These are phyloP conservation scores for Tetragnatha versicolor DNA, from an alignment of 1,140 invertebrate species.

Conservation along the genomic window DNA sequence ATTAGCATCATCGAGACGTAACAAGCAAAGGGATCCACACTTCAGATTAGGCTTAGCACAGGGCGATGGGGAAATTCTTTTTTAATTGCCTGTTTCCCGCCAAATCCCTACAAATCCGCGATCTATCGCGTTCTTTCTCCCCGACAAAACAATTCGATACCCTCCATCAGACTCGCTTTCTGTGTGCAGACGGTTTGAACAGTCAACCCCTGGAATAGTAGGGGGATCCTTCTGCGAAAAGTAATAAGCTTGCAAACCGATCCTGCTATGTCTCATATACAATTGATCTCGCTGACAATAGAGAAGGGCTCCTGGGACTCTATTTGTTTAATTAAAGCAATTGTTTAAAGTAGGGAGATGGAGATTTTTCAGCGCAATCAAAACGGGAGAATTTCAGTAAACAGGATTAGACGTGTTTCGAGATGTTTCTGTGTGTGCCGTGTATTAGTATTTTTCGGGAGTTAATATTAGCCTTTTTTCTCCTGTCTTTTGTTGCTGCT, in stretches of 20 bases:
- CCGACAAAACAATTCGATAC: constrained; percentile 43
- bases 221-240: background rate
- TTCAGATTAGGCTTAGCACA: constrained; percentile 30
- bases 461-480: constrained; percentile 20
- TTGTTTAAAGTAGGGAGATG: constrained; percentile 32
- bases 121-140: constrained; percentile 5
- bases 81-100: constrained; percentile 41
- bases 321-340: constrained; percentile 54
- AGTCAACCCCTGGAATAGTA: constrained; percentile 30
- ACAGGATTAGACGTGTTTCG: constrained; percentile 31
- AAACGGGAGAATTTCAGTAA: constrained; percentile 25
- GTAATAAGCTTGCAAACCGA: constrained; percentile 47
- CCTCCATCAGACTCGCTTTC: constrained; percentile 24
- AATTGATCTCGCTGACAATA: constrained; percentile 19
- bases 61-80: constrained; percentile 15
- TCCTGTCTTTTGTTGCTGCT: too few species aligned
- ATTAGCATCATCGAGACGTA: too few species aligned
- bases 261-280: constrained; percentile 5
- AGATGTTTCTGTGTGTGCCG: background rate
- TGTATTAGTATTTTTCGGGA: constrained; percentile 25
- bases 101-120: constrained; percentile 11
- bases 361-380: constrained; percentile 33
- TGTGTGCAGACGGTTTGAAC: constrained; percentile 26
- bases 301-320: constrained; percentile 7
- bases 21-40: constrained; percentile 1